These are phyloP conservation scores for Leptopilina syphax DNA, from an alignment of 2,888 invertebrate species.

Conservation along the genomic window DNA sequence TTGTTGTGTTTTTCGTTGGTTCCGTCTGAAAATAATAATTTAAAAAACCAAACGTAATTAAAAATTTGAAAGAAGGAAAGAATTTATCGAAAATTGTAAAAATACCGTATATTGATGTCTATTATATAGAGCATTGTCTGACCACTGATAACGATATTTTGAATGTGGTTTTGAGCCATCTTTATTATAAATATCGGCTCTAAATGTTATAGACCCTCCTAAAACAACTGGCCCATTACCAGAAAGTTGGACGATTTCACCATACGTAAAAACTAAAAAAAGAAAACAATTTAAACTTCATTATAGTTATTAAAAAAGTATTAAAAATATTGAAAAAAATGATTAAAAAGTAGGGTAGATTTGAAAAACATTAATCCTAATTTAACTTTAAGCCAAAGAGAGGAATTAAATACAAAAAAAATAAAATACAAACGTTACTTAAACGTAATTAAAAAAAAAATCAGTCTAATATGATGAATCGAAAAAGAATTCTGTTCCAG, in stretches of 20 bases:
- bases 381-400: too few species aligned
- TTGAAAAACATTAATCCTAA: too few species aligned
- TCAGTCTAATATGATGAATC: too few species aligned
- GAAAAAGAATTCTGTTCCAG: too few species aligned
- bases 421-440: too few species aligned
- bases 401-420: too few species aligned
- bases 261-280: slow-evolving; percentile 48
- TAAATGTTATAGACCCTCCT: slow-evolving; percentile 85
- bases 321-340: neutral
- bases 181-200: slow-evolving; percentile 79
- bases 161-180: slow-evolving; percentile 75
- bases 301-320: too few species aligned
- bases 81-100: neutral
- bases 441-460: too few species aligned
- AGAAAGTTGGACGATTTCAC: slow-evolving; percentile 78
- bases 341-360: neutral
- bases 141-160: slow-evolving; percentile 80
- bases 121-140: slow-evolving; percentile 80
- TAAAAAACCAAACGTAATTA: neutral
- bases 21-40: slow-evolving; percentile 65
- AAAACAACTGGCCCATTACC: slow-evolving; percentile 84
- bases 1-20: slow-evolving; percentile 77
- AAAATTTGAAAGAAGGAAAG: neutral
- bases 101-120: slow-evolving; percentile 76
- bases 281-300: neutral